A percentile compares a stretch with the other conserved stretches of the same genome.
Evolutionary conservation across 2,797 vertebrate genomes (phyloP).

Genomic region (Aplochiton taeniatus): DNA sequence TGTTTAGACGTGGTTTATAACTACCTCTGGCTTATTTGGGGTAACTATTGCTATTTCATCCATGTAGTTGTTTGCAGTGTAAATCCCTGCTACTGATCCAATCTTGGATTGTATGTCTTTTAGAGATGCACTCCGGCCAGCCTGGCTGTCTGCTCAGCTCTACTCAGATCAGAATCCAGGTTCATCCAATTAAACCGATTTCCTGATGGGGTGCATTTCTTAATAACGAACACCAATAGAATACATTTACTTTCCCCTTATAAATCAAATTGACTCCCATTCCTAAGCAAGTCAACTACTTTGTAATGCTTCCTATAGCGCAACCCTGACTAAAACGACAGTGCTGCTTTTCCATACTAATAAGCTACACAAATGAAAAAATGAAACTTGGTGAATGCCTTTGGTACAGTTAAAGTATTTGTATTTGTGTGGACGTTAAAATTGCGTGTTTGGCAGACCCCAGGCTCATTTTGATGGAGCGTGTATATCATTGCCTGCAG

Average conservation of each 20-base stretch:
- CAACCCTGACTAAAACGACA: no score
- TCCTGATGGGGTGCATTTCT: background rate
- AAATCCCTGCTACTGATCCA: constrained; percentile 31
- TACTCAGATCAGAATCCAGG: constrained; percentile 15
- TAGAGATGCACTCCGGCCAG: constrained; percentile 20
- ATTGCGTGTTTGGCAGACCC: background rate
- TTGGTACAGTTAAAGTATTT: no score
- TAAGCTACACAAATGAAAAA: no score
- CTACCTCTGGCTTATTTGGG: constrained; percentile 23
- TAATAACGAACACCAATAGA: no score
- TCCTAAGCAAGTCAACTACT: no score
- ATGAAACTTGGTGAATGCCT: no score
- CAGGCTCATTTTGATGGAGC: background rate
- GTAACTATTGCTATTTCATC: constrained; percentile 23
- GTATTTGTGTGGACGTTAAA: no score
- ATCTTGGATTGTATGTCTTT: constrained; percentile 35
- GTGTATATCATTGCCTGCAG: background rate
- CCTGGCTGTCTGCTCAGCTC: constrained; percentile 33
- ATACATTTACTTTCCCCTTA: constrained; percentile 9
- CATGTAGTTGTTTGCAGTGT: constrained; percentile 33
- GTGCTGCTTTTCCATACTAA: no score
- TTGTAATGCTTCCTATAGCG: no score
- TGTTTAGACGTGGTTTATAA: constrained; percentile 29
- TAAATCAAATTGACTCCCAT: constrained; percentile 8
- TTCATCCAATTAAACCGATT: constrained; percentile 44